Evolutionary conservation across 2,888 invertebrate species (phyloP), one percentile per base, ranked within the genome.

Genomic region (Uloborus plumipes): DNA sequence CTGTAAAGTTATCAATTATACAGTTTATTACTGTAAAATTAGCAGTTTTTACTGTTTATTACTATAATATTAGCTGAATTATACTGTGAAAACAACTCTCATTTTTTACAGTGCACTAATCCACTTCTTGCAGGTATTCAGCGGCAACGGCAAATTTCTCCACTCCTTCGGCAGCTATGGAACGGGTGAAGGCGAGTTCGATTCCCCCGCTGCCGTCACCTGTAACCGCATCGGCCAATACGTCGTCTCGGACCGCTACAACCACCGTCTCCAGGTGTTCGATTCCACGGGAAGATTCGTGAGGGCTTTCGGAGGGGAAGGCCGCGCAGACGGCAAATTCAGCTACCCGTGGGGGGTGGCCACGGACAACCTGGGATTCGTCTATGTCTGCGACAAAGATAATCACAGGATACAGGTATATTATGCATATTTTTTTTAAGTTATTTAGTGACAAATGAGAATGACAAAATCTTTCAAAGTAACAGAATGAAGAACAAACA

Each of bases 271-370:
- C 89, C 89, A 89, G 83, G 94, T 98, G 85, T 94, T 98, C 89
- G 97, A 98, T 91, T 95, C 97, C 84, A 94, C 95, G 87, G 98
- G 98, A 84, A 92, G 95, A 86, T 97, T 97, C 90, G 91, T 98
- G 85, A 91, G 97, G 87, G 92, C 95, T n/a, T 99, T 99, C 89
- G 99, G 99, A 84, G 94, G 94, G 88, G 98, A 98, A 90, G 99
- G 99, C 58, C 94, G 94, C 74, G 93, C 94, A 59, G 97, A 98
- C 89, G 97, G 98, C 73, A 93, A 96, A 89, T 97, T 99, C 91
- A 98, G 97, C 91, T 98, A 98, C 91, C 99, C 99, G n/a, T 99
- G 99, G 98, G 99, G 99, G 86, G 95, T 99, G 86, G 96, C 97
- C 86, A 97, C 98, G 73, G 99, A 99, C 90, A 95, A 96, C 81